phyloP scores from a whole-genome alignment of 2,113 vertebrate species.

The Rattus rattus region DNA sequence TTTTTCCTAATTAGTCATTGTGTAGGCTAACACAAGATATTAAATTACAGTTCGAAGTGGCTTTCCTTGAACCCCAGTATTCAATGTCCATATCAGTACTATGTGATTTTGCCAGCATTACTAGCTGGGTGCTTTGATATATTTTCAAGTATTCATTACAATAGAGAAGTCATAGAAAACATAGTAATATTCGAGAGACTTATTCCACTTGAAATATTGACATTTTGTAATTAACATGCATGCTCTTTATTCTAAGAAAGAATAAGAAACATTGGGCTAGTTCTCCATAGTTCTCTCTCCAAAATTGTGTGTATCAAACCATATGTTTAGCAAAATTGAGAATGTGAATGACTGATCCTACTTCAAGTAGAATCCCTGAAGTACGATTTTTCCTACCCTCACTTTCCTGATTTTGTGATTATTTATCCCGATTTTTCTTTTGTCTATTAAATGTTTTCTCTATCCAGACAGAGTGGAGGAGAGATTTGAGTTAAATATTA shows the following conservation, averaged over 20 bases:
- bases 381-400: not conserved
- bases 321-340: not conserved
- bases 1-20: not conserved
- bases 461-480: not conserved
- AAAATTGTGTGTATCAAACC: not conserved
- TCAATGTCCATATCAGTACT: not conserved
- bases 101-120: conserved; percentile 12
- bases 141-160: not conserved
- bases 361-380: not conserved
- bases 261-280: not conserved
- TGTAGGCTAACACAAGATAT: not conserved
- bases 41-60: not conserved
- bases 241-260: not conserved
- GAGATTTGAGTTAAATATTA: not conserved
- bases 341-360: not conserved
- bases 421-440: not conserved
- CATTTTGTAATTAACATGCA: conserved; percentile 17
- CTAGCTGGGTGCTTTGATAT: not conserved
- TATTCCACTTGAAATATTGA: conserved; percentile 1
- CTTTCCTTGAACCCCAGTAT: not conserved
- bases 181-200: not conserved
- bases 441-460: not conserved
- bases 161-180: not conserved
- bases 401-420: not conserved
- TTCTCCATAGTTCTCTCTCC: not conserved